These are phyloP conservation scores for Scartelaos histophorus DNA, from an alignment of 2,113 vertebrate genomes.

Conservation along the genomic window DNA sequence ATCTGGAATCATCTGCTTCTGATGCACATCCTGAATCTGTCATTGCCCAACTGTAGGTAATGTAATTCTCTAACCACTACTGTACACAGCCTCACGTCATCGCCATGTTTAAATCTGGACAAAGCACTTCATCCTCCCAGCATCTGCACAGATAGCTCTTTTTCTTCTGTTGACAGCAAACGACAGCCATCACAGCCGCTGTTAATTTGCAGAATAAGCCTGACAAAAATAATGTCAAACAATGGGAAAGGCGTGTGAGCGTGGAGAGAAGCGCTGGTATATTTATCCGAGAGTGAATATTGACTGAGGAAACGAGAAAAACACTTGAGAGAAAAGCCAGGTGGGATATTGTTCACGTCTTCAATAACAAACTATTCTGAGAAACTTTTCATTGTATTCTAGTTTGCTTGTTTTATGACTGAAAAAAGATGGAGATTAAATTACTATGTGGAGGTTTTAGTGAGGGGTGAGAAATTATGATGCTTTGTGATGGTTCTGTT, in stretches of 20 bases:
- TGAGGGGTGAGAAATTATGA: background rate
- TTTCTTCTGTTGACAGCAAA: conserved; percentile 36
- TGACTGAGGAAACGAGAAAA: conserved; percentile 35
- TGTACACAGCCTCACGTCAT: conserved; percentile 7
- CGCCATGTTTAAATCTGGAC: conserved; percentile 15
- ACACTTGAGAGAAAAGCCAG: conserved; percentile 37
- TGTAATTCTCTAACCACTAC: background rate
- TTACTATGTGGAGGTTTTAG: background rate
- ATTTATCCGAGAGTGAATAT: conserved; percentile 32
- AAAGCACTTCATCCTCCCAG: conserved; percentile 29
- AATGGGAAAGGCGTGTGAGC: conserved; percentile 33
- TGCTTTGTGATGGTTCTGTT: background rate
- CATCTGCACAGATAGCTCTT: conserved; percentile 17
- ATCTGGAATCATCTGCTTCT: background rate
- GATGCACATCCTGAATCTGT: conserved; percentile 8
- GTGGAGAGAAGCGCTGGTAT: conserved; percentile 17
- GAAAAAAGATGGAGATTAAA: conserved; percentile 12
- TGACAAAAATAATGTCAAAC: conserved; percentile 19
- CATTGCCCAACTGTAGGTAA: background rate
- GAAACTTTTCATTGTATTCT: conserved; percentile 29
- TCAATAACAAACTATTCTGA: conserved; percentile 25
- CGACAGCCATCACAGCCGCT: conserved; percentile 21
- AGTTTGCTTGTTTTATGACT: conserved; percentile 26
- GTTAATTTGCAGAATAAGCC: conserved; percentile 51
- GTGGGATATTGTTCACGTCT: conserved; percentile 30